Evolutionary conservation across 1,140 invertebrate species (phyloP).

Genomic region (Aphelenchoides avenae): DNA sequence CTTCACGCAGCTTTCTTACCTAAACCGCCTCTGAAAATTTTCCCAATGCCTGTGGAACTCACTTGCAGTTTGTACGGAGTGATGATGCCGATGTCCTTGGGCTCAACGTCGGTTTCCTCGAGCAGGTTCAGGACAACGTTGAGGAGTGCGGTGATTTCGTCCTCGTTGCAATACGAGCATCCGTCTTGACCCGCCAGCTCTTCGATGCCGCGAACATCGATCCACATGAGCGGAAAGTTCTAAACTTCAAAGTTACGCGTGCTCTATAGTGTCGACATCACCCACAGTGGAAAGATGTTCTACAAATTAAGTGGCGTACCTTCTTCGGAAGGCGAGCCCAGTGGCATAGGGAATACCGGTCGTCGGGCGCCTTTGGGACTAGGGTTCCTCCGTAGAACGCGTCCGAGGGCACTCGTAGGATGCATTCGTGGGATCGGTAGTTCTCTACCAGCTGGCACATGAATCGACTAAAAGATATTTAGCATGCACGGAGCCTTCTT

Average conservation of each 20-base stretch:
- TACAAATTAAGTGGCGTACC: slow-evolving; percentile 19
- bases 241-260: slow-evolving; percentile 20
- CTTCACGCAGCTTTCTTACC: no score
- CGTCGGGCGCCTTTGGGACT: not conserved
- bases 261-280: not conserved
- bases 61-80: slow-evolving; percentile 82
- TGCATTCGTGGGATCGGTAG: slow-evolving; percentile 33
- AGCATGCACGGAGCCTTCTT: not conserved
- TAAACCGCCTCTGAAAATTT: slow-evolving; percentile 8
- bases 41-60: not conserved
- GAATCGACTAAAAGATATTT: slow-evolving; percentile 24
- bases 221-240: slow-evolving; percentile 39
- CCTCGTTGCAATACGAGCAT: slow-evolving; percentile 77
- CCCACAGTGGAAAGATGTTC: not conserved
- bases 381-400: slow-evolving; percentile 26
- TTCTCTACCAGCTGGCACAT: slow-evolving; percentile 25
- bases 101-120: slow-evolving; percentile 65
- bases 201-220: slow-evolving; percentile 23
- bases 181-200: slow-evolving; percentile 61
- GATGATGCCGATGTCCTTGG: slow-evolving; percentile 80
- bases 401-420: slow-evolving; percentile 29
- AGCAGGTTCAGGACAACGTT: slow-evolving; percentile 63
- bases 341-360: slow-evolving; percentile 9
- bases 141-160: slow-evolving; percentile 69
- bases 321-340: slow-evolving; percentile 12